Evolutionary conservation across 2,113 vertebrate species (phyloP).

Genomic region (Pantherophis guttatus): DNA sequence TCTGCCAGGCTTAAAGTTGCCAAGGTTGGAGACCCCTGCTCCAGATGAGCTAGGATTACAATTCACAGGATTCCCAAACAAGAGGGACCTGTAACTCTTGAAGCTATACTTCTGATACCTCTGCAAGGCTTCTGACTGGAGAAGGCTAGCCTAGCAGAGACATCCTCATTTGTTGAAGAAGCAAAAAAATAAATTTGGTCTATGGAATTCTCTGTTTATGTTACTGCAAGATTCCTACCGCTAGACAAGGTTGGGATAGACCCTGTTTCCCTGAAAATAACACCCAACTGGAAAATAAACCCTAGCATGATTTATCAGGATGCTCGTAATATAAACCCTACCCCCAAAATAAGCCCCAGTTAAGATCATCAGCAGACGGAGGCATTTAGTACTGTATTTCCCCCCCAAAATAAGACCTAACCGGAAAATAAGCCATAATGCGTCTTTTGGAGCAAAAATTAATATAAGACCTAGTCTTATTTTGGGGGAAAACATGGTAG

Average conservation of each 20-base stretch:
- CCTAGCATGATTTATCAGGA: no score
- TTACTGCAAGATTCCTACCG: background rate
- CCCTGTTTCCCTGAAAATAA: no score
- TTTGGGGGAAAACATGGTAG: background rate
- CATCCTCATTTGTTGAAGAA: background rate
- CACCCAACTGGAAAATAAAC: no score
- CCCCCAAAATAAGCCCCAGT: no score
- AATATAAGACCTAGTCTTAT: no score
- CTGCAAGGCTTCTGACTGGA: background rate
- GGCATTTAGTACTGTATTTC: no score
- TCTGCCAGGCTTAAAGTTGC: no score
- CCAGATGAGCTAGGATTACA: background rate
- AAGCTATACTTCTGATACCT: background rate
- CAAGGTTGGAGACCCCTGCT: background rate
- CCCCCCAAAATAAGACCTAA: no score
- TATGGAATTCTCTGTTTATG: background rate
- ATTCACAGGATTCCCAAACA: background rate
- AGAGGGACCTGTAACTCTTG: background rate
- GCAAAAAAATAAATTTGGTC: background rate
- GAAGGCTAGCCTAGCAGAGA: background rate
- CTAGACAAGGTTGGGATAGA: background rate
- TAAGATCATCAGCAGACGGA: no score
- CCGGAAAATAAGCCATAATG: no score
- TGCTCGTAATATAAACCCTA: no score
- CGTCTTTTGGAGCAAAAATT: no score